Evolutionary conservation across 2,888 invertebrate genomes (phyloP), one percentile per base, ranked within the genome.

Genomic region (Papilio elwesi): DNA sequence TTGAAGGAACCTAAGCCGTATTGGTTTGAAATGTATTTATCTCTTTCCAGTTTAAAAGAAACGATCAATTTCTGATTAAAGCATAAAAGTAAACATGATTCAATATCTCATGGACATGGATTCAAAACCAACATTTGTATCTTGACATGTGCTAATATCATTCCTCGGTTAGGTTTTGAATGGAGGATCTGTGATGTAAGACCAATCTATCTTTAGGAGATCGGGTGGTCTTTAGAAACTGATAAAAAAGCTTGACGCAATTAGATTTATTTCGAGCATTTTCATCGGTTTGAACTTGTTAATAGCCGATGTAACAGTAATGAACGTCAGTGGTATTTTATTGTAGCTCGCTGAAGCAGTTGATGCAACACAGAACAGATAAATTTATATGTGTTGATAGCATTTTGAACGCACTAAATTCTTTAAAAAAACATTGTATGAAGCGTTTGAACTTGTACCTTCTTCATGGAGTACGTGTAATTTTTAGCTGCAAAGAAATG

Each of bases 371-470:
- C 59, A 62, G 59, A 62, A 10, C 43, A 36, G 43, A 62, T 62
- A 62, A 62, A 57, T 43, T n/a, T 43, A 9, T 43, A 43, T 9
- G 43, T 43, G 59, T 62, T 62, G 43, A 62, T 62, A 62, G 59
- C 59, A 9, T 59, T 59, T 59, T 59, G 57, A 59, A 15, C 43
- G 59, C 59, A 62, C 59, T 62, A 62, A 62, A 62, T 15, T 62
- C 15, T 15, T 15, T 10, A 9, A 43, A 62, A 62, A 38, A 57
- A 26, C 26, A 26, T 2, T 26, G 26, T 26, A 26, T 26, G 26
- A 26, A 26, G 1, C 26, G 26, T 26, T 26, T 26, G 26, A 26
- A 26, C 26, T 26, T 26, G 26, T 26, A 26, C 26, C 4, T 26
- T 26, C 26, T 26, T 26, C 1, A 26, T 26, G 26, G 26, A 26